Percentiles rank a stretch among this genome's conserved stretches.
Conservation (phyloP, 2,888 invertebrate genomes). For the Caradrina clavipalpis region DNA sequence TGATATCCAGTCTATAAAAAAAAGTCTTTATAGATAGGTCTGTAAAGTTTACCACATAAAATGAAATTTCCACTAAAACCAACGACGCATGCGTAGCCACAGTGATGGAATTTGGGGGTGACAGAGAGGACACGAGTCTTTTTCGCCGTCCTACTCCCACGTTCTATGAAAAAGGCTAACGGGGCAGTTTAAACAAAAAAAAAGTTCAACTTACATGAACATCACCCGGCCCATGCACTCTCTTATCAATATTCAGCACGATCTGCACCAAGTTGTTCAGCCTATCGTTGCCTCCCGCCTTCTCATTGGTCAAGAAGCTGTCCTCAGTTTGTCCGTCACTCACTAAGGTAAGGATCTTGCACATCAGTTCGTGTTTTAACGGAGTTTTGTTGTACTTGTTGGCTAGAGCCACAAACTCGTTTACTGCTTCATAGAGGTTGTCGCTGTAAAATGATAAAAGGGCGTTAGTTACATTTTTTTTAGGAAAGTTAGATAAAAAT, state of each 20-base stretch:
- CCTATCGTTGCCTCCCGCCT: slow-evolving; percentile 66
- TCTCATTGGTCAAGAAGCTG: slow-evolving; percentile 76
- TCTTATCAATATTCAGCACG: slow-evolving; percentile 77
- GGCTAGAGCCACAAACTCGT: slow-evolving; percentile 88
- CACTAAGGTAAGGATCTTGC: slow-evolving; percentile 76
- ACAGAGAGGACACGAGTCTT: too few species aligned
- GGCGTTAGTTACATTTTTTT: neutral
- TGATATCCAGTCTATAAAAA: too few species aligned
- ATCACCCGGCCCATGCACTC: slow-evolving; percentile 82
- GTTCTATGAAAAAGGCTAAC: too few species aligned
- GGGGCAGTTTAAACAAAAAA: neutral
- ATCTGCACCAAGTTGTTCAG: slow-evolving; percentile 77
- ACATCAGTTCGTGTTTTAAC: slow-evolving; percentile 92
- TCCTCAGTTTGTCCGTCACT: slow-evolving; percentile 81
- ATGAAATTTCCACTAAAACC: too few species aligned
- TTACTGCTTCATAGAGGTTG: slow-evolving; percentile 88
- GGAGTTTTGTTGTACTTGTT: slow-evolving; percentile 91
- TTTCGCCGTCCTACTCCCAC: too few species aligned
- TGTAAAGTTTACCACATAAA: too few species aligned
- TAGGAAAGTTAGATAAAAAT: too few species aligned
- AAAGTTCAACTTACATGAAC: slow-evolving; percentile 75
- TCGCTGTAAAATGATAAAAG: slow-evolving; percentile 71
- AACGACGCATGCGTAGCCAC: too few species aligned
- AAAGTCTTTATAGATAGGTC: too few species aligned
- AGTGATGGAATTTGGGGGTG: too few species aligned